Base-by-base conservation (phyloP, 1,140 invertebrate genomes). In the Andricus grossulariae region DNA sequence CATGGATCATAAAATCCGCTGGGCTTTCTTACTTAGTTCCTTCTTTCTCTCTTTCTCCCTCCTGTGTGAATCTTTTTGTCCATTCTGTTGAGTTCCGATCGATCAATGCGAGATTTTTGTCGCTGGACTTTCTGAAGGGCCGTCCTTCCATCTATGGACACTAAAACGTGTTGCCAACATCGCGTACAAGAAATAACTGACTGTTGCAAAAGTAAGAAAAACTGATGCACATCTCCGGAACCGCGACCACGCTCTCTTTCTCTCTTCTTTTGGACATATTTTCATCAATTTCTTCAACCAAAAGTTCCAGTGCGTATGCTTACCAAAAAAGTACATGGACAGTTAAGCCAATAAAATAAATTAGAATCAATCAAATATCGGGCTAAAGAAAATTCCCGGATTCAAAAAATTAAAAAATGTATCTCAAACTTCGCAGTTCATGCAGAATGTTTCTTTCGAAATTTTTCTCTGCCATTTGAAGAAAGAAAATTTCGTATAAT, bases 131-230 rank as follows among this genome's bases (percentile, higher is more conserved):
- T 81, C 84, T 81, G 85, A 88, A 74, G 78, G 84, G 77, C 85
- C 81, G 85, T 81, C 74, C 85, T 75, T 71, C 87, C 87, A 87
- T 87, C 85, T 88, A 87, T 83, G 87, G 87, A 50, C 83, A 86
- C 85, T 87, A 86, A 87, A 88, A 87, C 87, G 86, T 88, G 87
- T 88, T 85, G 82, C 85, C 85, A 87, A 88, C 86, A 87, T 86
- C 82, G 80, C 83, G 80, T 82, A 87, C 85, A 88, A 88, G 86
- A 87, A 88, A 84, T 79, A 81, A 86, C 85, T 85, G 84, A 88
- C 86, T 85, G 81, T 87, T 82, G 82, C 85, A 81, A 85, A 73
- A 85, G 81, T 83, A 83, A 80, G 66, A 75, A 84, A 88, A 86
- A 84, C 81, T 75, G 73, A 80, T 71, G 74, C 50, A 55, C 76